These are phyloP conservation scores for Lasioglossum oenotherae DNA, from an alignment of 2,888 invertebrate genomes.

Conservation along the genomic window DNA sequence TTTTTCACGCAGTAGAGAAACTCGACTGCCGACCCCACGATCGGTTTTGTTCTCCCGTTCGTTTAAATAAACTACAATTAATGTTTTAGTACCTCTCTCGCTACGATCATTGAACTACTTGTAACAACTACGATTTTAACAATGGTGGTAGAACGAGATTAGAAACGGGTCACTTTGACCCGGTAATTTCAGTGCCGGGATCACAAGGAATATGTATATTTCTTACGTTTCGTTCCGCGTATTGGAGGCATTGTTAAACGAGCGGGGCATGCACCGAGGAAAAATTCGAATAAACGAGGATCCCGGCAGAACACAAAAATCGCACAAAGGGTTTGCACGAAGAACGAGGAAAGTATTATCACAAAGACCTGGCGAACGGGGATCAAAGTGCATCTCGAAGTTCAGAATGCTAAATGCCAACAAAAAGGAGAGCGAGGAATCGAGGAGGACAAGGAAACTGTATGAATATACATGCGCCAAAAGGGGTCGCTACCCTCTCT, in stretches of 20 bases:
- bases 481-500: conserved; percentile 52
- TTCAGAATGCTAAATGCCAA: conserved; percentile 7
- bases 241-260: not conserved
- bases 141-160: too few relatives aligned
- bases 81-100: not conserved
- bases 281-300: not conserved
- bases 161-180: too few relatives aligned
- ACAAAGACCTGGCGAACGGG: not conserved
- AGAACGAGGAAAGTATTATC: not conserved
- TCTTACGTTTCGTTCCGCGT: not conserved
- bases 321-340: not conserved
- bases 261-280: not conserved
- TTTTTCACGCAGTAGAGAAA: too few relatives aligned
- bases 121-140: too few relatives aligned
- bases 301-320: not conserved
- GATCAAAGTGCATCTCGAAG: conserved; percentile 32
- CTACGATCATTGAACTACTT: too few relatives aligned
- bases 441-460: conserved; percentile 36
- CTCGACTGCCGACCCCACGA: too few relatives aligned
- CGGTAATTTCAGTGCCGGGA: too few relatives aligned
- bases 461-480: conserved; percentile 73
- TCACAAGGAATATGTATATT: too few relatives aligned
- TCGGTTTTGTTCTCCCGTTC: not conserved
- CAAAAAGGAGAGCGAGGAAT: conserved; percentile 8
- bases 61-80: not conserved